Evolutionary conservation across 2,888 invertebrate species (phyloP).

Genomic region (Ommatoiulus sabulosus): DNA sequence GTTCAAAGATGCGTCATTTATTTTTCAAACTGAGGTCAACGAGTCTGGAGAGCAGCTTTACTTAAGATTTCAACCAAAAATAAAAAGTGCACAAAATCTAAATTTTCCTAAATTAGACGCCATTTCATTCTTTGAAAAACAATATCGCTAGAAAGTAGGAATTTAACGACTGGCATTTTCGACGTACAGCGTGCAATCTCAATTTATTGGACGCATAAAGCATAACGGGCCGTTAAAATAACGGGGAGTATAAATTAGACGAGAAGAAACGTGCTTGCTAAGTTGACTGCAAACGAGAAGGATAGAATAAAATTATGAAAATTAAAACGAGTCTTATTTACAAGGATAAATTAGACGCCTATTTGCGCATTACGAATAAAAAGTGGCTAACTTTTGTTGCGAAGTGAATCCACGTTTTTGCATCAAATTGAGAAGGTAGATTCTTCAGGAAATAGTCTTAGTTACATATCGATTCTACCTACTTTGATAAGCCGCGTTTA

Average conservation of each 20-base stretch:
- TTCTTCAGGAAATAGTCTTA: neutral
- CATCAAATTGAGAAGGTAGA: neutral
- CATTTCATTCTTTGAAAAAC: too few relatives aligned
- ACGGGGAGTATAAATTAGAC: neutral
- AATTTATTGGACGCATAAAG: neutral
- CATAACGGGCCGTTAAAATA: neutral
- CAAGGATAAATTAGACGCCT: neutral
- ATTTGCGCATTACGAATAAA: neutral
- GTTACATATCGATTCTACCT: constrained; percentile 52
- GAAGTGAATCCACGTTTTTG: neutral
- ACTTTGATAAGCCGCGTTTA: constrained; percentile 57
- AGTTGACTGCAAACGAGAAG: neutral
- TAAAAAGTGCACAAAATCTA: too few relatives aligned
- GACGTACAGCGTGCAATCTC: too few relatives aligned
- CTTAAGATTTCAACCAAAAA: too few relatives aligned
- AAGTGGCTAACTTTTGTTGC: neutral
- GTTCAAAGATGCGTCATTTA: too few relatives aligned
- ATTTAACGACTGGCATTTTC: neutral
- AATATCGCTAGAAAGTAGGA: too few relatives aligned
- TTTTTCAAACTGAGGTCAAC: too few relatives aligned
- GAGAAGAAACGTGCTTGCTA: neutral
- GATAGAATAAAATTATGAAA: neutral
- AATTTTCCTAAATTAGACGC: too few relatives aligned
- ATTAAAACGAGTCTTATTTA: neutral
- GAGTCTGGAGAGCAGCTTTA: too few relatives aligned